These are phyloP conservation scores for Medauroidea extradentata DNA, from an alignment of 1,140 invertebrate genomes.

Conservation along the genomic window DNA sequence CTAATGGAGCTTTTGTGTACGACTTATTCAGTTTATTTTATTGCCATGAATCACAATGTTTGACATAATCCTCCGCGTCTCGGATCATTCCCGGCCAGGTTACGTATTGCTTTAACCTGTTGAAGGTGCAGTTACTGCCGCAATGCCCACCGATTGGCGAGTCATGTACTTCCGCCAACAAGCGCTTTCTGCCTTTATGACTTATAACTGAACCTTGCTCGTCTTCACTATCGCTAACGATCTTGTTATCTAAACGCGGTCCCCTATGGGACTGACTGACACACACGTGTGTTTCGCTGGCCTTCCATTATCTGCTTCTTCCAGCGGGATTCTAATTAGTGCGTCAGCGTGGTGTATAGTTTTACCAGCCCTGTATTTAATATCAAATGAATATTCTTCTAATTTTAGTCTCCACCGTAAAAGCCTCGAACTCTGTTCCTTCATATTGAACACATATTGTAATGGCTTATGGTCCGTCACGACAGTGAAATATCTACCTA, in stretches of 20 bases:
- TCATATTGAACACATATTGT: constrained; percentile 28
- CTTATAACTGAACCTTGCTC: no score
- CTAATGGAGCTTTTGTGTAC: constrained; percentile 21
- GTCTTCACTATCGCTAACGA: no score
- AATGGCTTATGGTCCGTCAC: no score
- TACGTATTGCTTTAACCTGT: not conserved
- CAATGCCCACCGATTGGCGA: constrained; percentile 20
- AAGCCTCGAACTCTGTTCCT: constrained; percentile 23
- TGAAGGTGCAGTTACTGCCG: constrained; percentile 3
- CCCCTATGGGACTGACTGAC: no score
- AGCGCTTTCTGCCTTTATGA: no score
- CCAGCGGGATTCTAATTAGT: not conserved
- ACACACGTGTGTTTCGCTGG: no score
- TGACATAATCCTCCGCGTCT: constrained; percentile 1
- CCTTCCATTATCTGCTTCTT: constrained; percentile 9
- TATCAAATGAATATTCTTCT: constrained; percentile 36
- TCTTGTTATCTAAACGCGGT: no score
- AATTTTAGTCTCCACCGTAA: constrained; percentile 33
- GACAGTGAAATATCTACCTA: constrained; percentile 19
- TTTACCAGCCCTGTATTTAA: constrained; percentile 24
- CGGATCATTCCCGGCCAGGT: not conserved
- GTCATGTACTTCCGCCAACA: not conserved
- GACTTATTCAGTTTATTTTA: constrained; percentile 12
- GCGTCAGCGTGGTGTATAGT: not conserved
- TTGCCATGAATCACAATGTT: constrained; percentile 24